phyloP scores from a whole-genome alignment of 2,888 invertebrate species.

The Gastrophysa polygoni region DNA sequence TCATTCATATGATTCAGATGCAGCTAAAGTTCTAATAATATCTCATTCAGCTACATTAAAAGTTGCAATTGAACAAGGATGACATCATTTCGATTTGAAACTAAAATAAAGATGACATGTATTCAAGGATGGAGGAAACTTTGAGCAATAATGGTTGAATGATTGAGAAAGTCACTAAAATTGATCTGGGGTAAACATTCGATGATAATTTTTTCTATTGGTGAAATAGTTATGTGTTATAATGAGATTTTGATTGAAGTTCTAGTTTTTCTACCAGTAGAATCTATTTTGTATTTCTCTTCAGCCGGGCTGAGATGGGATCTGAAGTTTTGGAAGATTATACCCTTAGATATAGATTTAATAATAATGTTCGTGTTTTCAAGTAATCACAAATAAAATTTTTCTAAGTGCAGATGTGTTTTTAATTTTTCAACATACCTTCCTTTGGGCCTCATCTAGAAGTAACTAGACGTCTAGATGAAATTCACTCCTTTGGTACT shows the following conservation, averaged over 20 bases:
- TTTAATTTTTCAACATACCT: background rate
- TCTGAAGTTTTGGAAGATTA: conserved; percentile 20
- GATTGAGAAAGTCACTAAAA: background rate
- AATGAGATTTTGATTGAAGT: background rate
- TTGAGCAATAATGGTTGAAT: conserved; percentile 30
- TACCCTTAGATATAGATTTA: conserved; percentile 32
- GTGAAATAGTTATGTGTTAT: background rate
- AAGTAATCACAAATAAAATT: conserved; percentile 41
- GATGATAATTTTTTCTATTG: background rate
- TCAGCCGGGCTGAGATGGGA: conserved; percentile 13
- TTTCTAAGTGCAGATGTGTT: conserved; percentile 23
- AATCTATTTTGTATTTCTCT: conserved; percentile 20
- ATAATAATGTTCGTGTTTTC: conserved; percentile 38
- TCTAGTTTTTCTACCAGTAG: conserved; percentile 21
- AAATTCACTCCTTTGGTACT: too few relatives aligned
- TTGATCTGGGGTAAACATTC: background rate
- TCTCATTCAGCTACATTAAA: too few relatives aligned
- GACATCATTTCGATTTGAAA: too few relatives aligned
- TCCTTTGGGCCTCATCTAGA: too few relatives aligned
- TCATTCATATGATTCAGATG: too few relatives aligned
- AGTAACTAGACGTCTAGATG: too few relatives aligned
- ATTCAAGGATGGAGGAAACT: conserved; percentile 13
- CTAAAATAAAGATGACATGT: too few relatives aligned
- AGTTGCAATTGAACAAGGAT: too few relatives aligned
- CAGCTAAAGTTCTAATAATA: too few relatives aligned